Evolutionary conservation across 2,797 vertebrate genomes (phyloP), one percentile per base, ranked within the genome.

Genomic region (Cheirogaleus major): DNA sequence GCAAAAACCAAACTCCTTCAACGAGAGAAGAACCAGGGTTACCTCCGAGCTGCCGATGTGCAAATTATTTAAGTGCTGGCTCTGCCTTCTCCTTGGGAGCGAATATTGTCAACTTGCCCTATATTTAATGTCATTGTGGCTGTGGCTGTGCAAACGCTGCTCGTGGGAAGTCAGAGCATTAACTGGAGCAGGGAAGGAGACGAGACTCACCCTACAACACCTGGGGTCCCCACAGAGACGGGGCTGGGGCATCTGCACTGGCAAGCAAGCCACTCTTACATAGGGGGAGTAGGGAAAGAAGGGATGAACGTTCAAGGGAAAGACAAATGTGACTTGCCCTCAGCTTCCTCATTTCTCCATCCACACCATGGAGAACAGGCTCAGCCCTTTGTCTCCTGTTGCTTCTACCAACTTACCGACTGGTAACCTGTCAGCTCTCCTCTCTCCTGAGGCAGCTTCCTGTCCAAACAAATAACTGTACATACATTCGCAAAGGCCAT

Each of bases 151-250:
- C 52, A 57, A n/a, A 92, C n/a, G 11, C 20, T 1, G 48, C 48
- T 75, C 57, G 57, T 0, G 23, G 55, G 78, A 52, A 63, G 32
- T 72, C 52, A 10, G 11, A 72, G 35, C 5, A 6, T 1, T 6
- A 25, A 23, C 1, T 13, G n/a, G 25, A 0, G 15, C 1, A 12
- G 27, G 50, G n/a, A 84, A 72, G 41, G 48, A 45, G 38, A 11
- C 5, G 0, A 12, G 9, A 23, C 30, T 41, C 45, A 5, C 2
- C 38, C 18, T 1, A 3, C 1, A 22, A 35, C 43, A 57, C n/a
- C 1, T 0, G 4, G 75, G 59, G 38, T 23, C 32, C 55, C 48
- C 6, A 13, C 23, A 23, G 0, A 30, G 12, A 15, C 55, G 25
- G 30, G 30, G 8, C 61, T 0, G 5, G 1, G 6, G 45, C 12